These are phyloP conservation scores for Scaptomyza hsui DNA, from an alignment of 1,140 invertebrate species.

Conservation along the genomic window DNA sequence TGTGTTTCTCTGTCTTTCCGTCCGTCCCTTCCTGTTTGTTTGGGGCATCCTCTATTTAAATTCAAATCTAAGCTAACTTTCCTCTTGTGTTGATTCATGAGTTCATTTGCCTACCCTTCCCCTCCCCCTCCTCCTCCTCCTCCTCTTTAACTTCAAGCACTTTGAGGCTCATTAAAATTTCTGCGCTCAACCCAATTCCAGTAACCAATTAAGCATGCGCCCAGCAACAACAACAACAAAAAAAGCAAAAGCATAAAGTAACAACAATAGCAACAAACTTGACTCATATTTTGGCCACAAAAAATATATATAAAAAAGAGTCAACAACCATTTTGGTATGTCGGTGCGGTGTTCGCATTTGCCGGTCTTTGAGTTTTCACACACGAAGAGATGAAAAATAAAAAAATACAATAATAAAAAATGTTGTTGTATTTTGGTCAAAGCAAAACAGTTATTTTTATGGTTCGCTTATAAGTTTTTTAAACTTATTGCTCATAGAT, in stretches of 20 bases:
- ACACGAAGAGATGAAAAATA: conserved; percentile 30
- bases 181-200: conserved; percentile 66
- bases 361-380: conserved; percentile 52
- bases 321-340: conserved; percentile 78
- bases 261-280: conserved; percentile 49
- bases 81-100: conserved; percentile 35
- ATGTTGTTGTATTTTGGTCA: conserved; percentile 54
- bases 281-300: conserved; percentile 60
- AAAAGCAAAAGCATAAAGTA: conserved; percentile 10
- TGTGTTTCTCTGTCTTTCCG: no score
- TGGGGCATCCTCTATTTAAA: conserved; percentile 36
- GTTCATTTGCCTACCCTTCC: background rate
- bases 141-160: conserved; percentile 11
- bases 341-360: conserved; percentile 46
- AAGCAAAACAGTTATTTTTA: no score
- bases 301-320: conserved; percentile 57
- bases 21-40: conserved; percentile 19
- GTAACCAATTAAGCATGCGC: conserved; percentile 67
- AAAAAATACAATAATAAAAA: conserved; percentile 25
- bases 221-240: conserved; percentile 33
- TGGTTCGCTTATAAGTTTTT: no score
- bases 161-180: conserved; percentile 67
- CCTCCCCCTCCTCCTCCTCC: no score
- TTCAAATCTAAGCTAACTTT: conserved; percentile 31
- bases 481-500: no score